Percentiles rank a stretch among this genome's conserved stretches.
These are phyloP conservation scores for Phylloscopus whistleri DNA, from an alignment of 2,113 vertebrate species.

Conservation along the genomic window DNA sequence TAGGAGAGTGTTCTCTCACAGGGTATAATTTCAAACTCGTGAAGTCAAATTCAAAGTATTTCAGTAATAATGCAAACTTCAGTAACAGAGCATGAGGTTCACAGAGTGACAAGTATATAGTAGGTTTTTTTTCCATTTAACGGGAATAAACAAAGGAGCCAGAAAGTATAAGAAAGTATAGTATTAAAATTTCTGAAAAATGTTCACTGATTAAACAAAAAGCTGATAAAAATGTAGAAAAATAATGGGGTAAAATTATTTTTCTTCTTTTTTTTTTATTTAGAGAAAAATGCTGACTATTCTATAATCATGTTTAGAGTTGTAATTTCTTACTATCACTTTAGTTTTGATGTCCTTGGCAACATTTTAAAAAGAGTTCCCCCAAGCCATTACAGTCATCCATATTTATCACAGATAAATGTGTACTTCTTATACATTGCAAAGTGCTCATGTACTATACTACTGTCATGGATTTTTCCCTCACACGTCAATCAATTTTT, in stretches of 20 bases:
- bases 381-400: background rate
- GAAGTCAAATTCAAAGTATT: background rate
- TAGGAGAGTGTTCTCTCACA: background rate
- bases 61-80: background rate
- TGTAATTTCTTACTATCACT: background rate
- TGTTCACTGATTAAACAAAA: background rate
- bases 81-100: background rate
- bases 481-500: background rate
- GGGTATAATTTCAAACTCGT: background rate
- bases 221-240: background rate
- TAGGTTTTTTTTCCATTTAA: background rate
- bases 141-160: background rate
- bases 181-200: background rate
- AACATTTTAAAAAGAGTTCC: background rate
- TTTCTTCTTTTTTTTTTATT: background rate
- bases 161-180: background rate
- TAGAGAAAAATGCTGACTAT: background rate
- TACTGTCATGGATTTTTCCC: background rate
- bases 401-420: background rate
- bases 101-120: background rate
- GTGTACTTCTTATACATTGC: background rate
- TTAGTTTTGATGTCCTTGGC: background rate
- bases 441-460: background rate
- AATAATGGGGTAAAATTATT: rapidly evolving
- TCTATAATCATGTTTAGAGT: background rate